Conservation (phyloP, 1,140 invertebrate genomes). For the Ridgeia piscesae region DNA sequence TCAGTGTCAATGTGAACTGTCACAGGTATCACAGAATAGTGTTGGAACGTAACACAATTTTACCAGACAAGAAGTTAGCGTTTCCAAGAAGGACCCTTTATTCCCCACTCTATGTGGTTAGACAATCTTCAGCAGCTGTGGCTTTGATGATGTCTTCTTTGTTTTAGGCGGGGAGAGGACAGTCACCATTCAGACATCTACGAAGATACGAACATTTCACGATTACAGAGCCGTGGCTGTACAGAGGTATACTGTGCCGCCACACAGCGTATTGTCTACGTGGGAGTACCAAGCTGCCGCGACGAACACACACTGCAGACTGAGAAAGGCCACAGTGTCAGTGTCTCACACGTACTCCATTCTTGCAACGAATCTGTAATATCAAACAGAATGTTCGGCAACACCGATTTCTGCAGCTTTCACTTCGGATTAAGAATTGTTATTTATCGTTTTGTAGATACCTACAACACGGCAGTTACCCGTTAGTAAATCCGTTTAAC, state of each 20-base stretch:
- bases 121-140: neutral
- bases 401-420: neutral
- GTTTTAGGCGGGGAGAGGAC: neutral
- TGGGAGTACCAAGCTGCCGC: neutral
- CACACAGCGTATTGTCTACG: neutral
- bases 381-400: neutral
- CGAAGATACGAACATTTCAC: neutral
- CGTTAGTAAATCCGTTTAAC: neutral
- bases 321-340: neutral
- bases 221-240: neutral
- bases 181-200: neutral
- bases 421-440: neutral
- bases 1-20: neutral
- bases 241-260: neutral
- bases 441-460: neutral
- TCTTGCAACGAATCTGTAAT: neutral
- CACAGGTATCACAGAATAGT: neutral
- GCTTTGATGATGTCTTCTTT: neutral
- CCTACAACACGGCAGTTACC: neutral
- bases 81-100: neutral
- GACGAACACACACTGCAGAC: neutral
- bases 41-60: neutral
- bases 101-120: neutral
- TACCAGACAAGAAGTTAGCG: neutral
- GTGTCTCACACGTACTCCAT: neutral